Conservation (phyloP, 2,113 vertebrate genomes). For the Grammomys surdaster region DNA sequence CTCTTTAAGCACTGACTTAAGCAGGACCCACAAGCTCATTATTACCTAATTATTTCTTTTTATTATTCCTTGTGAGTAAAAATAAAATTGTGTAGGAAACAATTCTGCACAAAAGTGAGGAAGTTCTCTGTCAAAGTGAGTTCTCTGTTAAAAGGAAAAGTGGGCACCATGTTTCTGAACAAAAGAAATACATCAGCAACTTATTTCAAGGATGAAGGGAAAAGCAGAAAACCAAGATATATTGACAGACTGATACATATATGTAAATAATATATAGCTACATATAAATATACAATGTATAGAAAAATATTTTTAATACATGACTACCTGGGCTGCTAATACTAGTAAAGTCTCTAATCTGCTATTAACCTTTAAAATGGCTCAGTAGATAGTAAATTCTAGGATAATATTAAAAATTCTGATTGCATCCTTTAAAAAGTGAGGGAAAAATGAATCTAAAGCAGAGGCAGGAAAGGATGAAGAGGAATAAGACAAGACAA, state of each 20-base stretch:
- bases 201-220: conserved; percentile 19
- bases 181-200: too few relatives aligned
- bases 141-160: background rate
- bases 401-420: background rate
- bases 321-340: background rate
- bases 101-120: background rate
- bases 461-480: background rate
- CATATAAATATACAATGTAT: background rate
- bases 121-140: background rate
- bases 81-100: background rate
- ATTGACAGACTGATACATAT: background rate
- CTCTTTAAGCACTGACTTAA: background rate
- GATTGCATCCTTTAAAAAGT: background rate
- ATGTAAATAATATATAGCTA: background rate
- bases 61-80: background rate
- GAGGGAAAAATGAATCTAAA: background rate
- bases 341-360: background rate
- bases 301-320: background rate
- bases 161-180: background rate
- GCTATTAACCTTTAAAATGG: background rate
- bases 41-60: background rate
- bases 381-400: background rate
- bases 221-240: background rate
- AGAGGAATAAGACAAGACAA: fast-evolving
- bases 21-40: background rate